Conservation (phyloP, 2,797 vertebrate genomes). For the Microctenopoma lineatum region DNA sequence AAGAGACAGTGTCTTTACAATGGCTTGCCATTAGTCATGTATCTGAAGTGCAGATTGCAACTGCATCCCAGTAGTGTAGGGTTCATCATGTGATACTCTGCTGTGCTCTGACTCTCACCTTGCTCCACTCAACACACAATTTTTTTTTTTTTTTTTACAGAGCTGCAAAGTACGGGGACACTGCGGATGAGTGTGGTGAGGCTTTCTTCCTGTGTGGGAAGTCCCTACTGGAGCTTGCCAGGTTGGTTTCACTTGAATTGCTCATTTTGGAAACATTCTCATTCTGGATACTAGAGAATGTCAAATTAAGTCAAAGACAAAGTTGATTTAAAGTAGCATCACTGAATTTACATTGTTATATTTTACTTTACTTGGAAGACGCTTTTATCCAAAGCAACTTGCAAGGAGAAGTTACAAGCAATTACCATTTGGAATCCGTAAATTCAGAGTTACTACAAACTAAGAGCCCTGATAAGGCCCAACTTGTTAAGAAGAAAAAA, state of each 20-base stretch:
- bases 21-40: background rate
- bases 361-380: background rate
- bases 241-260: conserved; percentile 77
- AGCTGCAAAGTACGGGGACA: conserved; percentile 94
- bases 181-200: conserved; percentile 97
- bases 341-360: background rate
- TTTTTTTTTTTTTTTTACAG: conserved; percentile 54
- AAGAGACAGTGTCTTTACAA: background rate
- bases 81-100: background rate
- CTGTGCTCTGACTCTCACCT: background rate
- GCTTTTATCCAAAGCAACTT: too few species aligned
- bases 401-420: too few species aligned
- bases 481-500: too few species aligned
- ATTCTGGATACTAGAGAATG: too few species aligned
- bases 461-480: too few species aligned
- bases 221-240: conserved; percentile 94
- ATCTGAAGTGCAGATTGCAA: background rate
- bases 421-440: too few species aligned
- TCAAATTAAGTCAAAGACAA: background rate
- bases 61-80: background rate
- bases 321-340: background rate
- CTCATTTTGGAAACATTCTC: background rate
- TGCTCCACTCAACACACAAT: background rate
- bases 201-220: conserved; percentile 97
- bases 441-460: too few species aligned